Percentiles rank a stretch among this genome's conserved stretches.
Conservation (phyloP, 2,113 vertebrate species). For the Toxotes chatareus region DNA sequence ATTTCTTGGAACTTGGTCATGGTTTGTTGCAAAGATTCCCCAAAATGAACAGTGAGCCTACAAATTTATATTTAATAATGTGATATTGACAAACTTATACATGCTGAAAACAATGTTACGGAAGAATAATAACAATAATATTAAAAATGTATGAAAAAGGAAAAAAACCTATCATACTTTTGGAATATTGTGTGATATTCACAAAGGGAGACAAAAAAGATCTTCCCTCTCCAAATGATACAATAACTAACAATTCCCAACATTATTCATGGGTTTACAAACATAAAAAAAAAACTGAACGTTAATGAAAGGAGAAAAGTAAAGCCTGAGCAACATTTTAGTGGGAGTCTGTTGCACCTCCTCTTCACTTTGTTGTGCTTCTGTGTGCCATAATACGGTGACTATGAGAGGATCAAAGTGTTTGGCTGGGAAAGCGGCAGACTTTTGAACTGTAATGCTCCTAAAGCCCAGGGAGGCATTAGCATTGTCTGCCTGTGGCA, state of each 20-base stretch:
- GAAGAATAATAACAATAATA: not conserved
- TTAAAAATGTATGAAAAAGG: slow-evolving; percentile 13
- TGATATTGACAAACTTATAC: not conserved
- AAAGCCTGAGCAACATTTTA: slow-evolving; percentile 28
- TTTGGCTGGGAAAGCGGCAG: slow-evolving; percentile 57
- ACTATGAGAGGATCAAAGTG: slow-evolving; percentile 66
- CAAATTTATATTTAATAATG: not conserved
- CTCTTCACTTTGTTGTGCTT: slow-evolving; percentile 38
- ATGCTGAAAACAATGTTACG: not conserved
- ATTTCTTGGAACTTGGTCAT: slow-evolving; percentile 5
- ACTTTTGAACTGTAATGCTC: slow-evolving; percentile 67
- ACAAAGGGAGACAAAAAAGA: not conserved
- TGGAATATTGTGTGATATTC: not conserved
- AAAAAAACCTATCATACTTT: not conserved
- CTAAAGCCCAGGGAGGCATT: slow-evolving; percentile 64
- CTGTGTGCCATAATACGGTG: slow-evolving; percentile 39
- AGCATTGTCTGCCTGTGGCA: slow-evolving; percentile 69
- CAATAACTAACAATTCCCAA: not conserved
- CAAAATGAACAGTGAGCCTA: not conserved
- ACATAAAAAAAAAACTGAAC: not conserved
- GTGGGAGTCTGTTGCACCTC: slow-evolving; percentile 22
- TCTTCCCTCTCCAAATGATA: not conserved
- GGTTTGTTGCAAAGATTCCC: not conserved
- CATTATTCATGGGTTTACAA: not conserved
- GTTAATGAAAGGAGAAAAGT: slow-evolving; percentile 15